These are phyloP conservation scores for Ammospiza caudacuta DNA, from an alignment of 2,113 vertebrate genomes.

Conservation along the genomic window DNA sequence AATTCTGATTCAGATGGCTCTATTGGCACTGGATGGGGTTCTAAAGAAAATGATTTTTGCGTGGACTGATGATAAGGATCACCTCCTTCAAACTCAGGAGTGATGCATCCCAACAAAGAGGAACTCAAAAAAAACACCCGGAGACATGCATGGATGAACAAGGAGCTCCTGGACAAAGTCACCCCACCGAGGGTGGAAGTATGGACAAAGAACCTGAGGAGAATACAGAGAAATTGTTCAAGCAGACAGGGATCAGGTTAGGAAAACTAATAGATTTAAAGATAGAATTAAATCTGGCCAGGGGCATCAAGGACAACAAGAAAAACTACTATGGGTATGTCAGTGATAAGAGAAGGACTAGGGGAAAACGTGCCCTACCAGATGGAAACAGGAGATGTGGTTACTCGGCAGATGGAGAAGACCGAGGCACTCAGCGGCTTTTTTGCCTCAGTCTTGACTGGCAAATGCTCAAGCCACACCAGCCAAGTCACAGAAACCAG, in stretches of 20 bases:
- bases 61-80: not conserved
- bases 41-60: not conserved
- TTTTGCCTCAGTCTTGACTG: not conserved
- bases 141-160: not conserved
- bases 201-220: not conserved
- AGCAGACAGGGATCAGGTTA: not conserved
- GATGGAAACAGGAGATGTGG: not conserved
- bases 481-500: not conserved
- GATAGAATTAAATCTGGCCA: not conserved
- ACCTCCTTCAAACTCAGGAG: not conserved
- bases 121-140: not conserved
- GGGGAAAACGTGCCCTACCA: not conserved
- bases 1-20: not conserved
- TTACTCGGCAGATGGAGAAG: not conserved
- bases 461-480: not conserved
- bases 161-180: not conserved
- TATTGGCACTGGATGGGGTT: not conserved
- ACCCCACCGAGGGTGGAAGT: not conserved
- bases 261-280: not conserved
- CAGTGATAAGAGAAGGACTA: not conserved
- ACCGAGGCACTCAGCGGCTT: not conserved
- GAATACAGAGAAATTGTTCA: not conserved
- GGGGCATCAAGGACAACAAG: not conserved
- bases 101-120: not conserved
- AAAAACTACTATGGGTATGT: not conserved